Evolutionary conservation across 2,113 vertebrate species (phyloP).

Genomic region (Siniperca chuatsi): DNA sequence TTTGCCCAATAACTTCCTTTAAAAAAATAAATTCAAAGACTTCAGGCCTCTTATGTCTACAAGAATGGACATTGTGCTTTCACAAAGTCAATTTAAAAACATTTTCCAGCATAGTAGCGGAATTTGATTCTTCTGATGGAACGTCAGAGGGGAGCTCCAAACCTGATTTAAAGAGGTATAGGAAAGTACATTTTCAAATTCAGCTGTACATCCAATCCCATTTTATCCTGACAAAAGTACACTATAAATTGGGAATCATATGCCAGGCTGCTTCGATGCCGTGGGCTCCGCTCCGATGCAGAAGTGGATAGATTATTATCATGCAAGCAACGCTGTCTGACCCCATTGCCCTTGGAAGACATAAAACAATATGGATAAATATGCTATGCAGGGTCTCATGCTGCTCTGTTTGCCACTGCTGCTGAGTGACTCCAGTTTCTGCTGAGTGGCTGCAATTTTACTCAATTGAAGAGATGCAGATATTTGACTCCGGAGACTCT

Average conservation of each 20-base stretch:
- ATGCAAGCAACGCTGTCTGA: constrained; percentile 48
- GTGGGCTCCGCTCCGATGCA: constrained; percentile 48
- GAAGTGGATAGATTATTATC: constrained; percentile 65
- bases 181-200: constrained; percentile 66
- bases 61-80: constrained; percentile 45
- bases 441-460: constrained; percentile 40
- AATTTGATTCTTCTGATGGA: constrained; percentile 71
- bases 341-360: constrained; percentile 57
- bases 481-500: not conserved
- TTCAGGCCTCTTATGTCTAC: constrained; percentile 36
- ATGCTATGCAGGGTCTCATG: constrained; percentile 30
- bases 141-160: constrained; percentile 54
- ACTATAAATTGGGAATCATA: constrained; percentile 63
- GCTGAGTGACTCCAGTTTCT: constrained; percentile 38
- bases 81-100: constrained; percentile 66
- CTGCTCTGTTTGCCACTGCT: constrained; percentile 33
- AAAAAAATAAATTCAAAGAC: constrained; percentile 45
- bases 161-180: constrained; percentile 64
- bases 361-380: constrained; percentile 69
- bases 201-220: constrained; percentile 63
- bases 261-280: constrained; percentile 62
- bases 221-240: constrained; percentile 69
- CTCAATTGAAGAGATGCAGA: constrained; percentile 39
- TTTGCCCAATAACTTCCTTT: constrained; percentile 26
- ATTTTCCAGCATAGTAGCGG: constrained; percentile 44